Base-by-base conservation (phyloP, 2,888 invertebrate species). In the Enchytraeus crypticus region DNA sequence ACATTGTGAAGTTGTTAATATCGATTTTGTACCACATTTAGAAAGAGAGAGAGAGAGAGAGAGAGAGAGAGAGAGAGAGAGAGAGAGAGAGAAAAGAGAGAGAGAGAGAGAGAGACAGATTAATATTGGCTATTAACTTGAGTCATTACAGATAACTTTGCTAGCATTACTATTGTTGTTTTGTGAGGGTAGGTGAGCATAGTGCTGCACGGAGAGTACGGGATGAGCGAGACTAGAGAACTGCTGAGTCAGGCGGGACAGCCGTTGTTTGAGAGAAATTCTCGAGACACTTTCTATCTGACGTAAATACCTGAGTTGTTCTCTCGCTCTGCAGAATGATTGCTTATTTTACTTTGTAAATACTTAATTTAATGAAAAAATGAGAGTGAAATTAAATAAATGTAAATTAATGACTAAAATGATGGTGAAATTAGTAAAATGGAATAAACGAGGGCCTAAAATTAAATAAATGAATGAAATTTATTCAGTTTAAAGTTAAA, bases 181-280 rank as follows among this genome's bases (percentile, higher is more conserved):
- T 49, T 14, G 11, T 49, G 49, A 18, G 32, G 5, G 3, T 69
- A 79, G 79, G 77, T 79, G 55, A 79, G 76, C 67, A 64, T 80
- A n/a, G 78, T 79, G 51, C 69, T 80, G 23, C 79, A 80, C 67
- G 80, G 80, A 3, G 76, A 77, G 55, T 73, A 77, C 32, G 79
- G 78, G 11, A 74, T 79, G 73, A 77, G 78, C 1, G 79, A 79
- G 60, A 79, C 79, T 4, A 67, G 78, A 51, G 78, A 78, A 56
- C 70, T 80, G 1, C 72, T 76, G 63, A 74, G 72, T 61, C 69
- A 72, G 47, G 33, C 54, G 2, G 63, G 61, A 21, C 57, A 62
- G 51, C 64, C 72, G 53, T 63, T 77, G 67, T 76, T 79, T 69
- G 74, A 77, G 62, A 69, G 77, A 27, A 77, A 78, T 64, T 77